Evolutionary conservation across 2,888 invertebrate genomes (phyloP).

Genomic region (Orthosia gracilis): DNA sequence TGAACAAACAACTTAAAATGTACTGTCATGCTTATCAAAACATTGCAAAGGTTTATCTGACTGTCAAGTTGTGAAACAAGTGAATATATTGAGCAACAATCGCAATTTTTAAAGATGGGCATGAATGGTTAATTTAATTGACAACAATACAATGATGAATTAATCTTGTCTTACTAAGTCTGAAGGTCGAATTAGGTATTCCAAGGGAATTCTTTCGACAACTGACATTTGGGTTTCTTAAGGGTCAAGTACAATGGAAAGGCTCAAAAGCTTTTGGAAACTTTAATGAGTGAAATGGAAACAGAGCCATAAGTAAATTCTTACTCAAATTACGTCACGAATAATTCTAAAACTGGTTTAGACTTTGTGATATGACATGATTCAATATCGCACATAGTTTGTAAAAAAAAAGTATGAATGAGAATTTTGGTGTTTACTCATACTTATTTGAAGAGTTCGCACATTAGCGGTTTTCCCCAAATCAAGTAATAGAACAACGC

Average conservation of each 20-base stretch:
- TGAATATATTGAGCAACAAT: conserved; percentile 36
- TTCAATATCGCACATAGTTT: conserved; percentile 10
- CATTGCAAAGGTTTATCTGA: conserved; percentile 24
- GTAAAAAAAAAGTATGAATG: not conserved
- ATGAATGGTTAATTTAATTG: conserved; percentile 35
- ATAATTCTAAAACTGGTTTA: not conserved
- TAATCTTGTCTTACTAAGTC: conserved; percentile 6
- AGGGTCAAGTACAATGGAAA: conserved; percentile 14
- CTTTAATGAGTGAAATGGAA: conserved; percentile 16
- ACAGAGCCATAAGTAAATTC: not conserved
- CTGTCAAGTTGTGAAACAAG: conserved; percentile 39
- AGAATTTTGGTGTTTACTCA: not conserved
- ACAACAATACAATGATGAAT: conserved; percentile 30
- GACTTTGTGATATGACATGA: not conserved
- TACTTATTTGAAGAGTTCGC: not conserved
- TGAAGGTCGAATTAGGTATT: conserved; percentile 18
- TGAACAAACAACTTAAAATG: conserved; percentile 45
- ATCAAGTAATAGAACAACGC: conserved; percentile 7
- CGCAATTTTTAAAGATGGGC: conserved; percentile 26
- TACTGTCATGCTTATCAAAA: conserved; percentile 27
- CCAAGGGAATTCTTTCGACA: conserved; percentile 12
- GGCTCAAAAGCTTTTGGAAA: conserved; percentile 2
- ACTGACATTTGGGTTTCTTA: conserved; percentile 6
- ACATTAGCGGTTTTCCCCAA: conserved; percentile 17
- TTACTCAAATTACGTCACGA: conserved; percentile 13